Evolutionary conservation across 2,797 vertebrate genomes (phyloP).

Genomic region (Coregonus ussuriensis): DNA sequence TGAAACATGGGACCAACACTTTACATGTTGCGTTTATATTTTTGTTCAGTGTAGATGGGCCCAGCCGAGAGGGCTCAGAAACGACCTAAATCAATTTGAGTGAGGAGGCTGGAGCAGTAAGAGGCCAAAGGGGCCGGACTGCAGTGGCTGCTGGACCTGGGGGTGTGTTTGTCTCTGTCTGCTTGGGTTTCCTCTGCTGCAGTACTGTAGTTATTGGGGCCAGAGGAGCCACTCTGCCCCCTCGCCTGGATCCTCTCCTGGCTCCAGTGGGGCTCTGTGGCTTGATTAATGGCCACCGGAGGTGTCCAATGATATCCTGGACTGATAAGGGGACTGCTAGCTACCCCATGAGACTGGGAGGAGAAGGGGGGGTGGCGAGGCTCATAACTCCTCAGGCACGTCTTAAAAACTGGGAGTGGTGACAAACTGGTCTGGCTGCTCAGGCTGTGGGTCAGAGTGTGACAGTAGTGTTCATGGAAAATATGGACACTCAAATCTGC

Average conservation of each 20-base stretch:
- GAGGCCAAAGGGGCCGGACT: conserved; percentile 19
- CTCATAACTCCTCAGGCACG: conserved; percentile 63
- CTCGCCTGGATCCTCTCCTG: conserved; percentile 70
- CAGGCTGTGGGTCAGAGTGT: background rate
- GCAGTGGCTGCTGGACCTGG: background rate
- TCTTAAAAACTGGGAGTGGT: conserved; percentile 65
- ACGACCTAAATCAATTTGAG: conserved; percentile 85
- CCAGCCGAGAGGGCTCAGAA: conserved; percentile 57
- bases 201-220: too few relatives aligned
- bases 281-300: conserved; percentile 91
- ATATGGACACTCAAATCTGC: background rate
- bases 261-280: conserved; percentile 85
- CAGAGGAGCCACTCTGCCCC: conserved; percentile 33
- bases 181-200: conserved; percentile 54
- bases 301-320: conserved; percentile 86
- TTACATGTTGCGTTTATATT: too few relatives aligned
- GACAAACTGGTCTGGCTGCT: background rate
- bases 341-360: conserved; percentile 40
- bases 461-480: background rate
- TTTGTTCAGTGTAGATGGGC: conserved; percentile 36
- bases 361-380: conserved; percentile 20
- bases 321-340: conserved; percentile 73
- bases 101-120: conserved; percentile 69
- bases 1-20: too few relatives aligned
- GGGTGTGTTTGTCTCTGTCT: conserved; percentile 66